Conservation (phyloP, 2,888 invertebrate species). For the Plutella xylostella region DNA sequence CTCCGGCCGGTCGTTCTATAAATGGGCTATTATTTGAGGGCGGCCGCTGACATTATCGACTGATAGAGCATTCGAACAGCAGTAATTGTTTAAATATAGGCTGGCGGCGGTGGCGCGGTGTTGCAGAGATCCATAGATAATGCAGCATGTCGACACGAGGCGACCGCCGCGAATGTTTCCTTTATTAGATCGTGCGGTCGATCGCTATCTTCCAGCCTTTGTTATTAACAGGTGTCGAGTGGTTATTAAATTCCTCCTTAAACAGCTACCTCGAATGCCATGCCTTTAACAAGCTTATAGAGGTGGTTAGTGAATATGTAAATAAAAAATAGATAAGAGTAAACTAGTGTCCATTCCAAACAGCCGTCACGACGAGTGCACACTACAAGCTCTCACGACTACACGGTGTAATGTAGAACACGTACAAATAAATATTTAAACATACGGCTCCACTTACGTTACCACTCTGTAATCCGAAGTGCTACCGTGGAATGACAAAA, state of each 20-base stretch:
- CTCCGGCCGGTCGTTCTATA: slow-evolving; percentile 50
- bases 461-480: slow-evolving; percentile 29
- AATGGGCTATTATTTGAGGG: slow-evolving; percentile 63
- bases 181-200: not conserved
- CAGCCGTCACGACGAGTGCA: too few relatives aligned
- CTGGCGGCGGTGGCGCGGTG: not conserved
- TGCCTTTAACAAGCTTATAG: too few relatives aligned
- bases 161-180: not conserved
- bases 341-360: too few relatives aligned
- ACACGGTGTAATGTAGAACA: slow-evolving; percentile 8
- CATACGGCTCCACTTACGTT: slow-evolving; percentile 26
- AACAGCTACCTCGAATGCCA: too few relatives aligned
- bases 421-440: slow-evolving; percentile 31
- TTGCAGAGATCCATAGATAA: too few relatives aligned
- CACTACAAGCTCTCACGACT: not conserved
- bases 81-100: slow-evolving; percentile 32
- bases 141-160: not conserved
- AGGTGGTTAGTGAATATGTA: too few relatives aligned
- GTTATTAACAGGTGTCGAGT: too few relatives aligned
- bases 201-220: too few relatives aligned
- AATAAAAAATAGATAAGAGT: too few relatives aligned
- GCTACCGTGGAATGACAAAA: slow-evolving; percentile 30
- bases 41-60: slow-evolving; percentile 62
- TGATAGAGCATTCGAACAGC: slow-evolving; percentile 56
- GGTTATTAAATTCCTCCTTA: too few relatives aligned